Evolutionary conservation across 2,113 vertebrate species (phyloP), one percentile per base, ranked within the genome.

Genomic region (Oreamnos americanus): DNA sequence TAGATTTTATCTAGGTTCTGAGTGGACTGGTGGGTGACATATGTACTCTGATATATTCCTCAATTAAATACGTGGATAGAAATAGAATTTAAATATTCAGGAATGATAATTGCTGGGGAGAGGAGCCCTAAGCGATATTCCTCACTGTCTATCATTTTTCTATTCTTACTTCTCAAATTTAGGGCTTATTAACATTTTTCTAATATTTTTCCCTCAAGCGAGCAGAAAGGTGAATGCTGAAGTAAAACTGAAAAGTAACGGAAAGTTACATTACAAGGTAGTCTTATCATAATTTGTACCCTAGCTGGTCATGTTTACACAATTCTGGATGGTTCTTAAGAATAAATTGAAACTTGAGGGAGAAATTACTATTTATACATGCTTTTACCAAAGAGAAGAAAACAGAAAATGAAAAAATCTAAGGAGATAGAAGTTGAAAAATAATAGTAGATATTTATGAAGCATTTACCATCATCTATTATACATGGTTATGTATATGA

Each of bases 31-130:
- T 62, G 91, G 90, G 79, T 96, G 94, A 97, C 64, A 87, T 53
- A 87, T 26, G 93, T 94, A 14, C 90, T 87, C 39, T 97, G 97
- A 98, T 97, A 96, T 96, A 98, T 97, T 98, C 97, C 92, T 97
- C 97, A 97, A 97, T 98, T 98, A 98, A 98, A 97, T 87, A 97
- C 79, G 83, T 92, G 57, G 83, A 95, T 97, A 97, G 98, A 98
- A 97, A 98, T 98, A 98, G 97, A 98, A 97, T 93, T 98, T 98
- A 98, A 98, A 97, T 98, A 97, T 98, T 98, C 97, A 97, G 96
- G 97, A 97, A 98, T 98, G 95, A 98, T 98, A 97, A 98, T 98
- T 97, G 93, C 97, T 97, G 91, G 94, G 98, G 78, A 97, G 96
- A 93, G 97, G 87, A 97, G 97, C 97, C 98, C 89, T 97, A 97